A percentile compares a stretch with the other conserved stretches of the same genome.
These are phyloP conservation scores for Craniophora ligustri DNA, from an alignment of 2,888 invertebrate genomes.

Conservation along the genomic window DNA sequence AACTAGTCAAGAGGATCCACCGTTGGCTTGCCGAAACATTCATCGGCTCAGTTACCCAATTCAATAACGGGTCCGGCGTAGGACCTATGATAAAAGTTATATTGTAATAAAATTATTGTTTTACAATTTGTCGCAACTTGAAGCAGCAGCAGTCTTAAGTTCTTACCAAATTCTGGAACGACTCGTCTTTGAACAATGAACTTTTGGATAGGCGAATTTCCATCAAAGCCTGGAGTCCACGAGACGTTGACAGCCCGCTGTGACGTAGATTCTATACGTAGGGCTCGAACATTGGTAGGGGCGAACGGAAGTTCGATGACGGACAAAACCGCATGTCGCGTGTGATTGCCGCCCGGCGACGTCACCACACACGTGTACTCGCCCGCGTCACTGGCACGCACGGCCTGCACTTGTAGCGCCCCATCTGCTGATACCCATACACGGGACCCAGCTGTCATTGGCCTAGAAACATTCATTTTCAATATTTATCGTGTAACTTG, in stretches of 20 bases:
- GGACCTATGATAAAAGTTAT: slow-evolving; percentile 89
- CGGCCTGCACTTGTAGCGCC: slow-evolving; percentile 95
- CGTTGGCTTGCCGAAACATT: slow-evolving; percentile 94
- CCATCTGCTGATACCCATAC: slow-evolving; percentile 94
- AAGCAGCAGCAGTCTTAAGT: background rate
- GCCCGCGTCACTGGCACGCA: slow-evolving; percentile 97
- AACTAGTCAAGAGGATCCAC: slow-evolving; percentile 93
- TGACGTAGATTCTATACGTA: slow-evolving; percentile 89
- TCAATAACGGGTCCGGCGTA: slow-evolving; percentile 94
- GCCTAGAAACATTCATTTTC: slow-evolving; percentile 60
- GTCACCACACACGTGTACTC: slow-evolving; percentile 97
- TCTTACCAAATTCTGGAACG: slow-evolving; percentile 95
- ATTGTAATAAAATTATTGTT: background rate
- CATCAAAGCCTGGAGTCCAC: slow-evolving; percentile 99
- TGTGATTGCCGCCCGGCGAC: slow-evolving; percentile 97
- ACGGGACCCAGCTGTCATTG: slow-evolving; percentile 90
- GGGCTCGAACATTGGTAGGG: slow-evolving; percentile 95
- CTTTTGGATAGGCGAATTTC: slow-evolving; percentile 97
- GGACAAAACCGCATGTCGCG: slow-evolving; percentile 93
- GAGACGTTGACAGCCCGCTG: slow-evolving; percentile 95
- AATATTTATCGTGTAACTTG: background rate
- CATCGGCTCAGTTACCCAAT: slow-evolving; percentile 96
- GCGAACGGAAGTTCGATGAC: slow-evolving; percentile 98
- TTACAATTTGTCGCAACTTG: background rate
- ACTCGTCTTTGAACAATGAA: slow-evolving; percentile 97